These are phyloP conservation scores for Scophthalmus maximus DNA, from an alignment of 2,113 vertebrate genomes.

Conservation along the genomic window DNA sequence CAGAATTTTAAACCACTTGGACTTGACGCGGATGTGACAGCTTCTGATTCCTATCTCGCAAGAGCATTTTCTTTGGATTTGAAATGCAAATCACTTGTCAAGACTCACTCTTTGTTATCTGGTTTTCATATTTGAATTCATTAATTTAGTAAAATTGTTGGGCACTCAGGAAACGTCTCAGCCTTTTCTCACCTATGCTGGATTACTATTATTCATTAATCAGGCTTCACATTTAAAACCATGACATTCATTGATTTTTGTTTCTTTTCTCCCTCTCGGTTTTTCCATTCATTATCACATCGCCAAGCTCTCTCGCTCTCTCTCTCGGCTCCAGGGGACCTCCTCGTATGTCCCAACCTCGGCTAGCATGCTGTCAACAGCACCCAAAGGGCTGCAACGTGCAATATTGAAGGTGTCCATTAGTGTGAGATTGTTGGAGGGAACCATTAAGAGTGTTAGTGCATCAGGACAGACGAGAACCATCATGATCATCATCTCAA, in stretches of 20 bases:
- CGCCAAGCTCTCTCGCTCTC: not conserved
- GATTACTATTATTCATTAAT: conserved; percentile 10
- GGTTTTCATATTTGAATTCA: not conserved
- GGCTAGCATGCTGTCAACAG: conserved; percentile 63
- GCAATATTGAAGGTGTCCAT: conserved; percentile 76
- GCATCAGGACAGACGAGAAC: conserved; percentile 48
- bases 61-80: not conserved
- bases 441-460: conserved; percentile 43
- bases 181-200: not conserved
- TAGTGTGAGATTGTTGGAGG: conserved; percentile 63
- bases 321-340: conserved; percentile 36
- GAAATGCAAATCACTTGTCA: not conserved
- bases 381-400: conserved; percentile 66
- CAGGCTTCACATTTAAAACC: not conserved
- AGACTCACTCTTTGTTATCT: not conserved
- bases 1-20: conserved; percentile 10
- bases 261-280: not conserved
- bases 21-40: not conserved
- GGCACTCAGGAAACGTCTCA: not conserved
- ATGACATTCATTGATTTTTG: not conserved
- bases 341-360: conserved; percentile 45
- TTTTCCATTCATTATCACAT: conserved; percentile 37
- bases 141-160: too few relatives aligned
- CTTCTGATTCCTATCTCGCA: not conserved
- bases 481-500: conserved; percentile 34